Evolutionary conservation across 35 echinoderm and acorn worm species (phyloP), one percentile per base, ranked within the genome.

Genomic region (Ptychodera flava): DNA sequence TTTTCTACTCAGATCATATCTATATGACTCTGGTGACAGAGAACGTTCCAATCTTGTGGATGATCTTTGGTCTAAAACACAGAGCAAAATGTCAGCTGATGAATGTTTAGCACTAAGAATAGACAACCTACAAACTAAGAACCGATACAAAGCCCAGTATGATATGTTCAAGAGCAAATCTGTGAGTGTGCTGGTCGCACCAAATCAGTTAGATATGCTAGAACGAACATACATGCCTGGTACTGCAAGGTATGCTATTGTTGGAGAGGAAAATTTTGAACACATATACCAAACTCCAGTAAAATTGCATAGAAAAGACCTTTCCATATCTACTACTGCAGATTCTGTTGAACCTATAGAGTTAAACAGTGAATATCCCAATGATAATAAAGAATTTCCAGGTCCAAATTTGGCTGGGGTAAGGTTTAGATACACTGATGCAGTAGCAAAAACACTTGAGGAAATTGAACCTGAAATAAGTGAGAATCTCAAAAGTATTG

Each of bases 371-470:
- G n/a, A n/a, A n/a, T n/a, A n/a, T n/a, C n/a, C n/a, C n/a, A n/a
- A n/a, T n/a, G n/a, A n/a, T n/a, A n/a, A n/a, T n/a, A n/a, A 6
- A 64, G 90, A 88, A 16, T 28, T 45, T 28, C 79, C 90, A 35
- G 22, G 16, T n/a, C 90, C 90, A 0, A 92, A 92, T 77, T 83
- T 82, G 37, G 84, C 83, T 36, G 90, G 80, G 31, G 85, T 88
- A 6, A 16, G 31, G 31, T 92, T 85, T 85, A 31, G 75, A 0
- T 92, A 92, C 31, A 16, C 80, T 1, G 28, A 83, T 78, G 90
- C 90, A 31, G 12, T 92, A 14, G 85, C 85, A 28, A 92, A 88
- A 36, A 92, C 80, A 12, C 80, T 92, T 1, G 90, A 92, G 28
- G 90, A 92, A 77, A 29, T 92, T 30, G 86, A 92, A 83, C 0